These are phyloP conservation scores for Pangasianodon hypophthalmus DNA, from an alignment of 2,113 vertebrate species.

Conservation along the genomic window DNA sequence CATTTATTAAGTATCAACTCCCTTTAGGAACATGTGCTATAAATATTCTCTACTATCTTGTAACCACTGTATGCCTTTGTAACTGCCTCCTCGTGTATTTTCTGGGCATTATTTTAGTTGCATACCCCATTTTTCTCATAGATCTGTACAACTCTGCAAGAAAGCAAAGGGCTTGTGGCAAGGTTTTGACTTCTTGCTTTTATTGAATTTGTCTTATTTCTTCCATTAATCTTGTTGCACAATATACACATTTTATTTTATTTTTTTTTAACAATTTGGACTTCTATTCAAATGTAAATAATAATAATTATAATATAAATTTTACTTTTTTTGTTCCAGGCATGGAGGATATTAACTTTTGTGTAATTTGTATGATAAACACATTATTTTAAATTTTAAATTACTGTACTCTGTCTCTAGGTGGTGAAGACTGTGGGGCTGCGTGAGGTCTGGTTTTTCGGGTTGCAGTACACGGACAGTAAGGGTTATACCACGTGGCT, in stretches of 20 bases:
- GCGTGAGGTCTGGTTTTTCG: constrained; percentile 98
- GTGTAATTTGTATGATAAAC: background rate
- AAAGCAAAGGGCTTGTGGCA: background rate
- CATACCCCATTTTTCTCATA: background rate
- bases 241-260: background rate
- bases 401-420: constrained; percentile 63
- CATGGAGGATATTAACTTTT: background rate
- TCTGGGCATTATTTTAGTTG: background rate
- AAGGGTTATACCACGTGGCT: constrained; percentile 97
- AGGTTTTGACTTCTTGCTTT: background rate
- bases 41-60: background rate
- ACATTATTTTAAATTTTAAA: background rate
- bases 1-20: background rate
- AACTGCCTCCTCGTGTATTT: background rate
- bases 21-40: background rate
- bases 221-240: background rate
- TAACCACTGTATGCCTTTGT: background rate
- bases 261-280: background rate
- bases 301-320: too few relatives aligned
- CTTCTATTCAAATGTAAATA: background rate
- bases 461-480: constrained; percentile 94
- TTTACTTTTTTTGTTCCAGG: background rate
- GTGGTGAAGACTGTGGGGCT: constrained; percentile 98
- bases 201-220: background rate
- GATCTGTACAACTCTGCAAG: background rate